These are phyloP conservation scores for Okapia johnstoni DNA, from an alignment of 2,113 vertebrate genomes.

Conservation along the genomic window DNA sequence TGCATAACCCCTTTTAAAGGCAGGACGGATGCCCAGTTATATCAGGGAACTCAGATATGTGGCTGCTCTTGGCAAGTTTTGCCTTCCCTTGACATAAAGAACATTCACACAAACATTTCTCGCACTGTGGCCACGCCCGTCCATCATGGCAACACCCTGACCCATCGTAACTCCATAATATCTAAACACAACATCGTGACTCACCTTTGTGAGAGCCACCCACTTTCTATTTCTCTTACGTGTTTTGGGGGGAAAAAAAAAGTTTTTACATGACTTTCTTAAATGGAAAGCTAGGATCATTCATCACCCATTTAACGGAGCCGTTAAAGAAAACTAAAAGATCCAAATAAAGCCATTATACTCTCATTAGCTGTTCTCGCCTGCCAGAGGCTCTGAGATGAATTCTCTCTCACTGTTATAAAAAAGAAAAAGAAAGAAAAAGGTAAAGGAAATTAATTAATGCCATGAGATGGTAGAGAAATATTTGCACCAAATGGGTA, in stretches of 20 bases:
- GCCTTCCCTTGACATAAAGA: neutral
- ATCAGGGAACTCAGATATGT: neutral
- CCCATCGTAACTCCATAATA: accelerated
- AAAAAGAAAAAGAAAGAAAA: neutral
- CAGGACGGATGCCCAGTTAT: neutral
- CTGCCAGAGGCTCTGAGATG: neutral
- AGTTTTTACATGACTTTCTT: neutral
- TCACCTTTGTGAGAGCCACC: neutral
- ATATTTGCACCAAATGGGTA: accelerated
- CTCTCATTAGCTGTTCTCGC: neutral
- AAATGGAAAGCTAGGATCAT: neutral
- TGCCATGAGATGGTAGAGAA: no score
- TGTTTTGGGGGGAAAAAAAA: neutral
- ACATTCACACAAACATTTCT: accelerated
- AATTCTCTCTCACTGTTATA: neutral
- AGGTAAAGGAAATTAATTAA: neutral
- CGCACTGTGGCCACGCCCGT: accelerated
- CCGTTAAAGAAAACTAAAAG: no score
- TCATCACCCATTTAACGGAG: neutral
- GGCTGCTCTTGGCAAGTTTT: no score
- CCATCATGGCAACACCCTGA: accelerated
- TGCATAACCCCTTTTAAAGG: neutral
- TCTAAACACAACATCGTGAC: accelerated
- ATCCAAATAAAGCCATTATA: neutral
- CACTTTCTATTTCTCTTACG: accelerated